These are phyloP conservation scores for Asteroscopus sphinx DNA, from an alignment of 2,888 invertebrate genomes.

Conservation along the genomic window DNA sequence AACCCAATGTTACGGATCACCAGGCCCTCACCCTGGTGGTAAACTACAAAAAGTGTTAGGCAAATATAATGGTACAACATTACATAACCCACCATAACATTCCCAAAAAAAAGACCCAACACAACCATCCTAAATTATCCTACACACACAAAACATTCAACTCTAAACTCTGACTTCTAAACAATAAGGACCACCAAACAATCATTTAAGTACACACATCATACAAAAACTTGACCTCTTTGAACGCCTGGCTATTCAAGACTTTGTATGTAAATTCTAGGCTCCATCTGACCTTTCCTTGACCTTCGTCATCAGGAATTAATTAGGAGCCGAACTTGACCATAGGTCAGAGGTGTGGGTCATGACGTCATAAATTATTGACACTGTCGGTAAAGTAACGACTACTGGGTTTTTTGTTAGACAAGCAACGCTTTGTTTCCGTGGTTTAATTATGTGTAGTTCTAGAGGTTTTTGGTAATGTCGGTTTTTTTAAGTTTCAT, in stretches of 20 bases:
- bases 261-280: constrained; percentile 83
- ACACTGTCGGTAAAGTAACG: constrained; percentile 74
- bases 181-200: constrained; percentile 17
- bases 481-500: too few relatives aligned
- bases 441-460: constrained; percentile 27
- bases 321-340: constrained; percentile 87
- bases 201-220: constrained; percentile 8
- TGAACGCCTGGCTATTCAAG: constrained; percentile 76
- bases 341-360: constrained; percentile 76
- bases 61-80: constrained; percentile 1
- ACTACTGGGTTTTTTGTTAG: constrained; percentile 65
- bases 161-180: constrained; percentile 13
- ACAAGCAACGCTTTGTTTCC: constrained; percentile 46
- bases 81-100: constrained; percentile 13
- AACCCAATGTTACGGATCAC: too few relatives aligned
- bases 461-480: too few relatives aligned
- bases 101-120: constrained; percentile 21
- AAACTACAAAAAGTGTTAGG: not conserved
- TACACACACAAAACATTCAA: too few relatives aligned
- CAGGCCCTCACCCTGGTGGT: not conserved
- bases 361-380: constrained; percentile 76
- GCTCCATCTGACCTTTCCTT: constrained; percentile 72
- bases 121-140: constrained; percentile 10
- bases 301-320: constrained; percentile 77
- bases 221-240: constrained; percentile 79